Conservation (phyloP, 2,888 invertebrate species). For the Xanthia togata region DNA sequence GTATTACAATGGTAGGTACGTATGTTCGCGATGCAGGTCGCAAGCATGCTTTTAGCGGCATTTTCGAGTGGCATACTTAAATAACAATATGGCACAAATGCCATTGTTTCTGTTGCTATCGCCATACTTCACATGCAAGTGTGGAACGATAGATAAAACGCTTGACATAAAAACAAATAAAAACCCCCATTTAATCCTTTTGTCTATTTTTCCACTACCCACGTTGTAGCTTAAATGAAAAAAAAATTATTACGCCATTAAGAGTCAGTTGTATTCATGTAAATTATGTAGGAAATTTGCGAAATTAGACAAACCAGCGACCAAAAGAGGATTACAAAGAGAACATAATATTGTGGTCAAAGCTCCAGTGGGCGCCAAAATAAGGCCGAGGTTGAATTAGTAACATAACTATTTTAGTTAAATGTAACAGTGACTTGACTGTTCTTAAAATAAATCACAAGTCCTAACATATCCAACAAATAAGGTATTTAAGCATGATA, state of each 20-base stretch:
- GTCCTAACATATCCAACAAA: neutral
- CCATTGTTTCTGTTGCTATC: constrained; percentile 20
- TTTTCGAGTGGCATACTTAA: constrained; percentile 40
- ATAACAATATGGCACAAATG: constrained; percentile 29
- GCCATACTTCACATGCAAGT: constrained; percentile 4
- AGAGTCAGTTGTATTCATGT: neutral
- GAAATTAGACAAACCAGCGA: constrained; percentile 13
- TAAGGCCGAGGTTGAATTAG: constrained; percentile 5
- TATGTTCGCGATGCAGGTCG: constrained; percentile 58
- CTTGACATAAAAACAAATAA: neutral
- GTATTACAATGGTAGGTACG: constrained; percentile 43
- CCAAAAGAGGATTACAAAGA: constrained; percentile 22
- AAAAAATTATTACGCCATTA: neutral
- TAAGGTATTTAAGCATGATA: neutral
- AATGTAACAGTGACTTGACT: neutral
- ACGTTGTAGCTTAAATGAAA: neutral
- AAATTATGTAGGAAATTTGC: neutral
- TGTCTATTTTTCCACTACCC: neutral
- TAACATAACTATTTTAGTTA: constrained; percentile 1
- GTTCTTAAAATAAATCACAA: neutral
- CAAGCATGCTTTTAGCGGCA: constrained; percentile 46
- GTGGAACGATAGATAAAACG: constrained; percentile 4
- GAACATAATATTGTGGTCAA: neutral
- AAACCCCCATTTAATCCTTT: neutral
- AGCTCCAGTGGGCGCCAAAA: neutral